These are phyloP conservation scores for Babylonia areolata DNA, from an alignment of 1,140 invertebrate species.

Conservation along the genomic window DNA sequence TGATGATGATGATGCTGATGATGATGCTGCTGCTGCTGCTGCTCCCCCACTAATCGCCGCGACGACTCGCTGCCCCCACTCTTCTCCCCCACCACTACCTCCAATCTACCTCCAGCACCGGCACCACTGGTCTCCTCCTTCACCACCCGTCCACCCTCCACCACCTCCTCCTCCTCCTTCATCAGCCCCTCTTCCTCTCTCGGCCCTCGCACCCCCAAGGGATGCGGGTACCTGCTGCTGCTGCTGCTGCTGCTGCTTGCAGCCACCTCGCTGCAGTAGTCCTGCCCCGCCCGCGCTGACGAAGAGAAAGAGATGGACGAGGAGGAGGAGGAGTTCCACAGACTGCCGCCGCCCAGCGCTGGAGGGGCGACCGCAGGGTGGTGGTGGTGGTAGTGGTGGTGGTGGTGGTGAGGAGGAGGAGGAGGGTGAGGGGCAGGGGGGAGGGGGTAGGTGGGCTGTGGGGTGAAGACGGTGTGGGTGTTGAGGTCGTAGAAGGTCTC, in stretches of 20 bases:
- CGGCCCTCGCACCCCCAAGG: neutral
- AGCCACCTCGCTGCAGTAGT: neutral
- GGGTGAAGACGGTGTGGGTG: conserved; percentile 21
- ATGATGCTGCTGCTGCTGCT: neutral
- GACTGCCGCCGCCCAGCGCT: neutral
- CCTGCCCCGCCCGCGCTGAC: neutral
- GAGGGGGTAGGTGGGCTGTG: conserved; percentile 14
- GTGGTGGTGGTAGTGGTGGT: too few species aligned
- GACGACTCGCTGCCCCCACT: neutral
- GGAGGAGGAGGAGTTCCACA: too few species aligned
- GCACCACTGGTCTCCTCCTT: neutral
- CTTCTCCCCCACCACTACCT: neutral
- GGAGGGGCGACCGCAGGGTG: too few species aligned
- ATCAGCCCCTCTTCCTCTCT: neutral
- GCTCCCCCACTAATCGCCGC: neutral
- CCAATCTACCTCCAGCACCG: neutral
- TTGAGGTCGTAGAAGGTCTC: conserved; percentile 37
- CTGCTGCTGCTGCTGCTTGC: too few species aligned
- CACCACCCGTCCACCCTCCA: neutral
- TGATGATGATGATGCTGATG: too few species aligned
- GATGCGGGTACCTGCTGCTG: too few species aligned
- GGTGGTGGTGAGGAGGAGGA: too few species aligned
- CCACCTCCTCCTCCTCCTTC: neutral
- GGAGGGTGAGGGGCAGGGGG: neutral
- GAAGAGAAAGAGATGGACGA: neutral